Conservation (phyloP, 92 coral and sea anemone species). For the Umimayanthus kanabou region DNA sequence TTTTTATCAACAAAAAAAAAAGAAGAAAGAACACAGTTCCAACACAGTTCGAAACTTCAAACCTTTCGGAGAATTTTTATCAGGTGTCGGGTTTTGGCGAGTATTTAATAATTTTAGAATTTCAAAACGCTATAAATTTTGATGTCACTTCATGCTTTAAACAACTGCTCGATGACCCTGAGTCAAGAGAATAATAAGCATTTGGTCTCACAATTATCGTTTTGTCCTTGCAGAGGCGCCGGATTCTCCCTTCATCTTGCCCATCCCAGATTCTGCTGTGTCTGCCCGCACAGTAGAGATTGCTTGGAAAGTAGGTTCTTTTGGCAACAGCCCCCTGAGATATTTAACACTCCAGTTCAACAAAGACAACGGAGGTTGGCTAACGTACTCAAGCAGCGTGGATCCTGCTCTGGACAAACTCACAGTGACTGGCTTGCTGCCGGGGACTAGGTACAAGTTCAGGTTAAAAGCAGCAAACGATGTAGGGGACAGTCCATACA, state of each 20-base stretch:
- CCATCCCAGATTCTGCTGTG: slow-evolving; percentile 77
- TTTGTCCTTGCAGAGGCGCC: slow-evolving; percentile 66
- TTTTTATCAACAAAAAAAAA: too few species aligned
- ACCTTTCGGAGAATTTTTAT: too few species aligned
- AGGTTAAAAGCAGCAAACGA: slow-evolving; percentile 92
- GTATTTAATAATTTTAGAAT: too few species aligned
- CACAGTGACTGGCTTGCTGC: slow-evolving; percentile 77
- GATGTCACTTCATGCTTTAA: too few species aligned
- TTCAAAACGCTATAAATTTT: too few species aligned
- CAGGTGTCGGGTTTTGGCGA: too few species aligned
- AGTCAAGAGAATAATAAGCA: too few species aligned
- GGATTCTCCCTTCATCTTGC: slow-evolving; percentile 84
- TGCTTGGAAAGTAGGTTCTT: slow-evolving; percentile 81
- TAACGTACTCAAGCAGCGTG: slow-evolving; percentile 68
- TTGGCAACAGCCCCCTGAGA: slow-evolving; percentile 76
- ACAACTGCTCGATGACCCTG: too few species aligned
- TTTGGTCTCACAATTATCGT: neutral
- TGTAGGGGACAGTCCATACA: slow-evolving; percentile 81
- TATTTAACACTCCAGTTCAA: slow-evolving; percentile 84
- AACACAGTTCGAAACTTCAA: too few species aligned
- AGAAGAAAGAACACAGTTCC: too few species aligned
- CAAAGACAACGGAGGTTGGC: slow-evolving; percentile 75
- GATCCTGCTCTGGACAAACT: slow-evolving; percentile 59
- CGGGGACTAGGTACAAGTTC: slow-evolving; percentile 79
- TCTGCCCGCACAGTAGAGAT: slow-evolving; percentile 75